These are phyloP conservation scores for Silurus lanzhouensis DNA, from an alignment of 2,797 vertebrate species.

Conservation along the genomic window DNA sequence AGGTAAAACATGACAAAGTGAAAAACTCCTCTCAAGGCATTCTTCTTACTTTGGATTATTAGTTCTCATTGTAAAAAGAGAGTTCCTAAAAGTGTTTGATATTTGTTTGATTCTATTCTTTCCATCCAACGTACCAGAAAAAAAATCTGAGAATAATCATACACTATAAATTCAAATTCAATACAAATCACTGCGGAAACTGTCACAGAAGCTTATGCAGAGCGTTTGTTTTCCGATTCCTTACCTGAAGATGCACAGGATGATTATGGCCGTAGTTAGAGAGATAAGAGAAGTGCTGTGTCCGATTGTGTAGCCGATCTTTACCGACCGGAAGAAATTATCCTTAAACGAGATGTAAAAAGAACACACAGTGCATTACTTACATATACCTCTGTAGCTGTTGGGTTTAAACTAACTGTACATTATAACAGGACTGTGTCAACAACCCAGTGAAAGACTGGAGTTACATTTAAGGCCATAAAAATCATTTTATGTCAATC, in stretches of 20 bases:
- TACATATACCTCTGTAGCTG: neutral
- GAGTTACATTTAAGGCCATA: neutral
- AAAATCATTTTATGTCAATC: neutral
- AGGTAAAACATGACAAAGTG: neutral
- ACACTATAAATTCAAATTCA: neutral
- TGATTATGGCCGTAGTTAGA: slow-evolving; percentile 83
- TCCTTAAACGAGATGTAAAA: slow-evolving; percentile 65
- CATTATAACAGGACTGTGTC: neutral
- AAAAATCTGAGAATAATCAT: neutral
- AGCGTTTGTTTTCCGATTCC: neutral
- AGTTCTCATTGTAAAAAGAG: neutral
- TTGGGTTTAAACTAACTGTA: neutral
- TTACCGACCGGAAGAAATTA: slow-evolving; percentile 82
- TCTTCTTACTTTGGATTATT: too few relatives aligned
- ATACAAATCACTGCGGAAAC: neutral
- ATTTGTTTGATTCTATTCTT: neutral
- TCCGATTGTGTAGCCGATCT: slow-evolving; percentile 91
- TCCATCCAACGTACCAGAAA: too few relatives aligned
- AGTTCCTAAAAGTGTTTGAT: neutral
- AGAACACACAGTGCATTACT: neutral
- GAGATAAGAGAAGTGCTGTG: slow-evolving; percentile 89
- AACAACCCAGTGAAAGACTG: neutral
- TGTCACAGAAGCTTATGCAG: neutral
- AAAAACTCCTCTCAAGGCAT: neutral
- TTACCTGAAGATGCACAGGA: slow-evolving; percentile 79